Evolutionary conservation across 2,888 invertebrate genomes (phyloP).

Genomic region (Lasius fuliginosus): DNA sequence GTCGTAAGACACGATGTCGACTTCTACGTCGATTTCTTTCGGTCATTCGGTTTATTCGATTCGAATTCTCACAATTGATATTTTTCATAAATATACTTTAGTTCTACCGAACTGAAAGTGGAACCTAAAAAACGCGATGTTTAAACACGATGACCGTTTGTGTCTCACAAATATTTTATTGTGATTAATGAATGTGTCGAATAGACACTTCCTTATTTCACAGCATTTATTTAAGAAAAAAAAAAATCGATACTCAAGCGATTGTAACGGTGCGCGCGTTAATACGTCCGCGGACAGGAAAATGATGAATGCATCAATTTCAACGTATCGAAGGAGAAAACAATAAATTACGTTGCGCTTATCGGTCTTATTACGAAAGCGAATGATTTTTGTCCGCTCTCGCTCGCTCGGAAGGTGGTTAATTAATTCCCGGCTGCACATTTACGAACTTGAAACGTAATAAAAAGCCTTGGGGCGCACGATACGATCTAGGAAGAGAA

Average conservation of each 20-base stretch:
- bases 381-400: conserved; percentile 22
- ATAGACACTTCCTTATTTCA: neutral
- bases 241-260: neutral
- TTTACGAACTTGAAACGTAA: conserved; percentile 45
- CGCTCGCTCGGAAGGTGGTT: conserved; percentile 22
- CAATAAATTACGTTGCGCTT: conserved; percentile 37
- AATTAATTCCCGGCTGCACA: conserved; percentile 41
- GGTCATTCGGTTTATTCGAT: neutral
- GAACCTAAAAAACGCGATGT: neutral
- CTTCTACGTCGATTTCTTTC: neutral
- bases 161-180: neutral
- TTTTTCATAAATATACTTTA: neutral
- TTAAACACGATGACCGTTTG: neutral
- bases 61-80: neutral
- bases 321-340: conserved; percentile 44
- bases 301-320: conserved; percentile 40
- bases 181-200: conserved; percentile 17
- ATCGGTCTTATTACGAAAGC: conserved; percentile 39
- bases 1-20: neutral
- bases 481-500: conserved; percentile 50
- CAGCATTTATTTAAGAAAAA: conserved; percentile 1
- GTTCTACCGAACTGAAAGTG: neutral
- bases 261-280: conserved; percentile 13
- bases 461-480: conserved; percentile 13
- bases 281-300: neutral